Conservation (phyloP, 30 jellyfish, hydroid and myxozoan genomes). For the Pseudorhiza aurosa region DNA sequence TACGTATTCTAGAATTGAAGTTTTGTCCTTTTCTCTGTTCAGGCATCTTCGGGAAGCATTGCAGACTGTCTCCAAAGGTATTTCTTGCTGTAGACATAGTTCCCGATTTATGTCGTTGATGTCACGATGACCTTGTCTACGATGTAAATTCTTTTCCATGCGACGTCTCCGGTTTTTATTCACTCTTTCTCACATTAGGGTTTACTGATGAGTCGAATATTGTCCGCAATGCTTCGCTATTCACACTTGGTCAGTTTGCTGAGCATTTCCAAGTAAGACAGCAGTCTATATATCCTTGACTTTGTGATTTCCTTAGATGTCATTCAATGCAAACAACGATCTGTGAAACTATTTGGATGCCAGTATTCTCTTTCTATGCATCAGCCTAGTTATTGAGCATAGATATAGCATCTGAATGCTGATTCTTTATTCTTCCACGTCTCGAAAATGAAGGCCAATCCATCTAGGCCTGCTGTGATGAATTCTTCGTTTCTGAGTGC, state of each 20-base stretch:
- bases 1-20: too few relatives aligned
- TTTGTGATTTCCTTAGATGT: too few relatives aligned
- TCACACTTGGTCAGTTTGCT: constrained; percentile 85
- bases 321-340: too few relatives aligned
- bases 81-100: too few relatives aligned
- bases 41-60: constrained; percentile 63
- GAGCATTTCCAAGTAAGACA: constrained; percentile 86
- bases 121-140: too few relatives aligned
- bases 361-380: not conserved
- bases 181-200: too few relatives aligned
- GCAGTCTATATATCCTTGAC: too few relatives aligned
- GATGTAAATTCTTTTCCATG: too few relatives aligned
- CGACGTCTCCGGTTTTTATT: too few relatives aligned
- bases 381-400: not conserved
- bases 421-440: not conserved
- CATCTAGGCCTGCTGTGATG: not conserved
- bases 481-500: not conserved
- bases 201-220: constrained; percentile 72
- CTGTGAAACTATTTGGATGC: not conserved
- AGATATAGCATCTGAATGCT: not conserved
- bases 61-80: constrained; percentile 65
- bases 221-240: constrained; percentile 91
- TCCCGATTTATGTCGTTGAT: too few relatives aligned
- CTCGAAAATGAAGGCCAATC: not conserved
- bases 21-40: too few relatives aligned